Percentiles rank a stretch among this genome's conserved stretches.
Conservation (phyloP, 2,797 vertebrate genomes). For the Pelodytes ibericus region DNA sequence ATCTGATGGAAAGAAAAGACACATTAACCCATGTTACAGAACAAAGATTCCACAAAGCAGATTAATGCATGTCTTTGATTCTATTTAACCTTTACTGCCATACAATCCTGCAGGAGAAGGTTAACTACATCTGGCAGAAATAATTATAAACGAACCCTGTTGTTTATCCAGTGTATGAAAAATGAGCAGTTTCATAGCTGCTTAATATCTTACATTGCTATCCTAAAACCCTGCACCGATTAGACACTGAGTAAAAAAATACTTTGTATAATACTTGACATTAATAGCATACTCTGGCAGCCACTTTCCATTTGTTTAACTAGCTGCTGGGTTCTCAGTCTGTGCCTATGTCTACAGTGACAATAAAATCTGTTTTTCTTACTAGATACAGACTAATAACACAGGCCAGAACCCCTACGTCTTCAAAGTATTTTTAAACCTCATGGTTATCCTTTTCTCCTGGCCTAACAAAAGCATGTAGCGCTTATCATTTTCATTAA, state of each 20-base stretch:
- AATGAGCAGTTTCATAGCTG: slow-evolving; percentile 32
- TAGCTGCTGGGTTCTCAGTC: slow-evolving; percentile 63
- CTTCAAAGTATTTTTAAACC: slow-evolving; percentile 61
- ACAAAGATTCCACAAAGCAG: neutral
- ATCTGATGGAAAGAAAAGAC: slow-evolving; percentile 60
- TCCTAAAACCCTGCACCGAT: slow-evolving; percentile 25
- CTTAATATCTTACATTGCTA: slow-evolving; percentile 36
- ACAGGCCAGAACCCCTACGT: slow-evolving; percentile 57
- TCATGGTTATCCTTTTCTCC: slow-evolving; percentile 57
- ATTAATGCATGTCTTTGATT: too few species aligned
- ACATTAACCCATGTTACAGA: slow-evolving; percentile 59
- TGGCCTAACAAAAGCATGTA: slow-evolving; percentile 63
- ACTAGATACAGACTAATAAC: slow-evolving; percentile 63
- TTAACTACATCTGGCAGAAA: slow-evolving; percentile 25
- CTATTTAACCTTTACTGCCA: neutral
- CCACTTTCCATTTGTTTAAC: neutral
- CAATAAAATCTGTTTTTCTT: slow-evolving; percentile 69
- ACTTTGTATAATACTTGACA: slow-evolving; percentile 37
- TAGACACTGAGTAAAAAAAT: slow-evolving; percentile 23
- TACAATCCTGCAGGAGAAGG: neutral
- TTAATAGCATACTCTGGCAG: slow-evolving; percentile 43
- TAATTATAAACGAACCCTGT: slow-evolving; percentile 6
- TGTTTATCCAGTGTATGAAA: slow-evolving; percentile 48
- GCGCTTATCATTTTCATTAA: slow-evolving; percentile 61
- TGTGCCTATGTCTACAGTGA: slow-evolving; percentile 62